Base-by-base conservation (phyloP, 1,140 invertebrate species). In the Drosophila miranda region DNA sequence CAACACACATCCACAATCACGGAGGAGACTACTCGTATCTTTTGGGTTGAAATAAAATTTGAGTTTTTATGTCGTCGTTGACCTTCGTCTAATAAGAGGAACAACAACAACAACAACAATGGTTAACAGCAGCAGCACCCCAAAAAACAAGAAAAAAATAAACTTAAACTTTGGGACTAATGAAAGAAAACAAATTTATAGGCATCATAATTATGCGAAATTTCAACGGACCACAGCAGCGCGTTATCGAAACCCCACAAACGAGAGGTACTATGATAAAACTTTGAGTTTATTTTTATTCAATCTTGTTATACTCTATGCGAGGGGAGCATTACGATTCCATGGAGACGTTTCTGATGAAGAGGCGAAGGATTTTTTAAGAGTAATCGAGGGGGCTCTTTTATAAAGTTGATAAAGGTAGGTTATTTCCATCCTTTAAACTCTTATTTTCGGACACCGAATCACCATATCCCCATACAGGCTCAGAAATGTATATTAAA, bases 111-210 rank as follows among this genome's bases (percentile, higher is more conserved):
- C 50, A 77, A 50, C 59, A 78, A 69, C 48, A 72, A 60, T 21
- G 28, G 28, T 46, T 26, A 38, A 28, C 42, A 11, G 48, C 21
- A 66, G 48, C 21, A 66, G 59, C 45, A 28, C 4, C 34, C 34
- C 23, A 57, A 57, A 44, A 69, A 61, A 57, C 58, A 55, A 63
- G 38, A 82, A 74, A 77, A 53, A 81, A 71, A 45, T 53, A 74
- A 64, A 77, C 78, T 63, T 74, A 38, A 76, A 87, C 80, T 61
- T 77, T 81, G 66, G 42, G 61, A 73, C 82, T 87, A 86, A 82
- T 88, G 82, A 88, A 86, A 87, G 75, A 87, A 87, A 87, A 87
- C 82, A 86, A 82, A 87, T 87, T 87, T 87, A 87, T 87, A 87
- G 82, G 82, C 82, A 87, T 78, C 83, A 87, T 87, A 87, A 87